A percentile compares a stretch with the other conserved stretches of the same genome.
Conservation (phyloP, 1,140 invertebrate genomes). For the Drosophila sp. region DNA sequence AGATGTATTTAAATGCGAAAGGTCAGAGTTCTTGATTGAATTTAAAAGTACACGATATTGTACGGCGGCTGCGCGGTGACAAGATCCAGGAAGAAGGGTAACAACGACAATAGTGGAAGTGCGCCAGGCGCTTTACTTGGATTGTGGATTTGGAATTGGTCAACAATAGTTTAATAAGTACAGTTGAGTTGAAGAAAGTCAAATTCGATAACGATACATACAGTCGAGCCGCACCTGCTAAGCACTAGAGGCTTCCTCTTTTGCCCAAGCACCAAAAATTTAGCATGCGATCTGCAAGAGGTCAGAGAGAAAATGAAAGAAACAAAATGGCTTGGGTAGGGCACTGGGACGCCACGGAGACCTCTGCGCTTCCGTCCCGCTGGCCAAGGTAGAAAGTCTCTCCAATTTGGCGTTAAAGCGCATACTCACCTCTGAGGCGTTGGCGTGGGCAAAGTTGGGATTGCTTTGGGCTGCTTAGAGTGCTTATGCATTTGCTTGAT, state of each 20-base stretch:
- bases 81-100: constrained; percentile 7
- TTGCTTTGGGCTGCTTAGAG: constrained; percentile 8
- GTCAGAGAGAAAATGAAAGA: constrained; percentile 37
- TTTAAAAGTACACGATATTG: constrained; percentile 8
- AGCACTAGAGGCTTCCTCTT: constrained; percentile 34
- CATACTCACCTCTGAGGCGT: constrained; percentile 44
- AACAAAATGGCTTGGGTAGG: constrained; percentile 2
- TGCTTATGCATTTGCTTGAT: neutral
- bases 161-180: constrained; percentile 7
- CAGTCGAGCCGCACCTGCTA: constrained; percentile 19
- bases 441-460: constrained; percentile 14
- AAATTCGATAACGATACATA: constrained; percentile 36
- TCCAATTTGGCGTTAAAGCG: constrained; percentile 10
- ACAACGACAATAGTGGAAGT: constrained; percentile 11
- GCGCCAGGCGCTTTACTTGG: constrained; percentile 4
- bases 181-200: constrained; percentile 17
- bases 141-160: neutral
- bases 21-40: constrained; percentile 8
- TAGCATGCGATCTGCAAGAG: constrained; percentile 58
- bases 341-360: neutral
- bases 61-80: neutral
- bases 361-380: neutral
- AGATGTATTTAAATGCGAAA: neutral
- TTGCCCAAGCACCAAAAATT: constrained; percentile 55
- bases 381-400: neutral